Percentiles rank a stretch among this genome's conserved stretches.
Evolutionary conservation across 2,113 vertebrate genomes (phyloP).

Genomic region (Lampris megalopsis): DNA sequence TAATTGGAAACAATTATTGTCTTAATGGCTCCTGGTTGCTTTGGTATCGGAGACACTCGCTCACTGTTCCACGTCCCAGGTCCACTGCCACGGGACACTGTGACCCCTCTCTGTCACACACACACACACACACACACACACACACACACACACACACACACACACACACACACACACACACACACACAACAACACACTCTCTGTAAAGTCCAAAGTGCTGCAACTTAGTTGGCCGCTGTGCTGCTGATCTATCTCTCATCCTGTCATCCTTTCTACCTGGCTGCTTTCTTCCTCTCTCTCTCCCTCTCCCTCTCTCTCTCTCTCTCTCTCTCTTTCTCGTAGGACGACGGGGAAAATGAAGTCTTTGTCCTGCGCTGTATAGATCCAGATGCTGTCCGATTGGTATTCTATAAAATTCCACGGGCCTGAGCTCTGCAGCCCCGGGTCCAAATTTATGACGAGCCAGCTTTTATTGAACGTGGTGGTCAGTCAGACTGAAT

Average conservation of each 20-base stretch:
- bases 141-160: background rate
- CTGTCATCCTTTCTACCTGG: background rate
- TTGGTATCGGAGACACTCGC: background rate
- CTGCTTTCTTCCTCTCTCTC: constrained; percentile 1
- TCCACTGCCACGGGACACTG: no score
- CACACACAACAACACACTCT: background rate
- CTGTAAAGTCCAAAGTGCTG: background rate
- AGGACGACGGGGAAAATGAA: constrained; percentile 41
- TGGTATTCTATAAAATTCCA: constrained; percentile 44
- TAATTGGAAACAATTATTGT: constrained; percentile 62
- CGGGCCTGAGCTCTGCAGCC: constrained; percentile 14
- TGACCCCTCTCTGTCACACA: background rate
- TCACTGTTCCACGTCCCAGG: background rate
- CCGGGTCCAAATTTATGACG: constrained; percentile 46
- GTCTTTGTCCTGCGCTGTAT: constrained; percentile 35
- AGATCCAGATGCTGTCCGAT: constrained; percentile 32
- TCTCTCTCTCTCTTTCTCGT: constrained; percentile 23
- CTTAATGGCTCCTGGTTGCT: constrained; percentile 50
- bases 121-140: constrained; percentile 1
- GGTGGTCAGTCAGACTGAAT: constrained; percentile 42
- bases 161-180: background rate
- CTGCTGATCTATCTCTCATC: constrained; percentile 30
- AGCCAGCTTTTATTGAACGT: constrained; percentile 32
- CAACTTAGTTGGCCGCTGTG: background rate
- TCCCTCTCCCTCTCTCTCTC: constrained; percentile 17